These are phyloP conservation scores for Hiodon tergisus DNA, from an alignment of 2,113 vertebrate species.

Conservation along the genomic window DNA sequence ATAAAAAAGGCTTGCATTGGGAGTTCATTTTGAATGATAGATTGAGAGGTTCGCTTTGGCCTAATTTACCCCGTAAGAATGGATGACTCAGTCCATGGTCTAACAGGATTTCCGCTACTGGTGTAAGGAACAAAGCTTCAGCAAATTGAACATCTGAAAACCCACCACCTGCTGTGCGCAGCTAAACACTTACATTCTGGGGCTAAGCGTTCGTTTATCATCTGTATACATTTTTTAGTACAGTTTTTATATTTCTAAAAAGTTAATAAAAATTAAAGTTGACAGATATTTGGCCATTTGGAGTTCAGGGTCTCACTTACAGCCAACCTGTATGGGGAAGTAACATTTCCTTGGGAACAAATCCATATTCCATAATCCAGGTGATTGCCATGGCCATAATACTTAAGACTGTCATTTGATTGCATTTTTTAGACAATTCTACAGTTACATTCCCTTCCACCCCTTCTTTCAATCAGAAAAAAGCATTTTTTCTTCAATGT, in stretches of 20 bases:
- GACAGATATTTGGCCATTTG: slow-evolving; percentile 33
- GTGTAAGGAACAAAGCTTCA: slow-evolving; percentile 30
- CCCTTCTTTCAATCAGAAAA: slow-evolving; percentile 8
- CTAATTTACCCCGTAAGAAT: slow-evolving; percentile 45
- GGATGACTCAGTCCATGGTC: slow-evolving; percentile 35
- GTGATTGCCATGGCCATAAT: slow-evolving; percentile 16
- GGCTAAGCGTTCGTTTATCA: slow-evolving; percentile 1
- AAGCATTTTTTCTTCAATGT: neutral
- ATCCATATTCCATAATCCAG: neutral
- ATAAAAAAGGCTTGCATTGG: neutral
- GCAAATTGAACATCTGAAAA: slow-evolving; percentile 40
- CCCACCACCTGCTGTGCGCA: slow-evolving; percentile 17
- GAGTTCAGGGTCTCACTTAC: slow-evolving; percentile 23
- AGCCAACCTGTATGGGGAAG: slow-evolving; percentile 9
- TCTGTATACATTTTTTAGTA: slow-evolving; percentile 19
- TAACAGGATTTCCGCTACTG: slow-evolving; percentile 39
- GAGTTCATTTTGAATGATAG: slow-evolving; percentile 16
- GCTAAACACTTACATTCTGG: slow-evolving; percentile 26
- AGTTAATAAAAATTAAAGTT: slow-evolving; percentile 28
- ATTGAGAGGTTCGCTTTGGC: slow-evolving; percentile 22
- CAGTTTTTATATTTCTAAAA: slow-evolving; percentile 20
- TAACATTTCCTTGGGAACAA: slow-evolving; percentile 15
- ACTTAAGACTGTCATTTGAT: neutral
- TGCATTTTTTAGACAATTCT: neutral
- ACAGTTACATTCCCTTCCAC: slow-evolving; percentile 3